Conservation (phyloP, 2,113 vertebrate genomes). For the Zingel zingel region DNA sequence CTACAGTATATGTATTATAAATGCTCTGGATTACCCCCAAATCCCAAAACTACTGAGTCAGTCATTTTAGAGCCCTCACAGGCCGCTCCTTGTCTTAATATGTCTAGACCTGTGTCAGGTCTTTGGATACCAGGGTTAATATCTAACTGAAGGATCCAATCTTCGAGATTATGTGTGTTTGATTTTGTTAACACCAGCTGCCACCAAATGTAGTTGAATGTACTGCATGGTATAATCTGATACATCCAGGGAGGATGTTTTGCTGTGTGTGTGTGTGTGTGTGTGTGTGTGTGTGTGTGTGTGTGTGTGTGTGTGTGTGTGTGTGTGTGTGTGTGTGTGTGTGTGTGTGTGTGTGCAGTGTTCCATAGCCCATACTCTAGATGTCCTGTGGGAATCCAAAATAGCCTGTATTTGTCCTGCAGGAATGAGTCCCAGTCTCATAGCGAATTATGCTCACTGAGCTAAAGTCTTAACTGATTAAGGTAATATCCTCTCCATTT, state of each 20-base stretch:
- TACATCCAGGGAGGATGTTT: conserved; percentile 58
- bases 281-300: conserved; percentile 15
- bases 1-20: conserved; percentile 25
- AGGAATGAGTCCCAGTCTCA: conserved; percentile 36
- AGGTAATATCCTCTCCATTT: conserved; percentile 24
- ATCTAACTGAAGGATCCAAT: conserved; percentile 72
- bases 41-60: conserved; percentile 72
- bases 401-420: conserved; percentile 32
- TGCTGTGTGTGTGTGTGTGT: conserved; percentile 7
- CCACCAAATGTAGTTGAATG: conserved; percentile 79
- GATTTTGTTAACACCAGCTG: conserved; percentile 81
- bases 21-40: conserved; percentile 52
- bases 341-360: background rate
- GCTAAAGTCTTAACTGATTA: conserved; percentile 22
- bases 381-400: conserved; percentile 29
- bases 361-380: conserved; percentile 3
- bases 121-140: conserved; percentile 73
- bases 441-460: conserved; percentile 22
- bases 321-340: conserved; percentile 6
- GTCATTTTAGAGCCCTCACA: conserved; percentile 48
- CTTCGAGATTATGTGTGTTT: conserved; percentile 75
- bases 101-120: conserved; percentile 74
- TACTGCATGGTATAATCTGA: conserved; percentile 73
- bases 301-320: background rate
- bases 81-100: conserved; percentile 65